Conservation (phyloP, 53 echinoderm and acorn worm species). For the Echinometra lucunter region DNA sequence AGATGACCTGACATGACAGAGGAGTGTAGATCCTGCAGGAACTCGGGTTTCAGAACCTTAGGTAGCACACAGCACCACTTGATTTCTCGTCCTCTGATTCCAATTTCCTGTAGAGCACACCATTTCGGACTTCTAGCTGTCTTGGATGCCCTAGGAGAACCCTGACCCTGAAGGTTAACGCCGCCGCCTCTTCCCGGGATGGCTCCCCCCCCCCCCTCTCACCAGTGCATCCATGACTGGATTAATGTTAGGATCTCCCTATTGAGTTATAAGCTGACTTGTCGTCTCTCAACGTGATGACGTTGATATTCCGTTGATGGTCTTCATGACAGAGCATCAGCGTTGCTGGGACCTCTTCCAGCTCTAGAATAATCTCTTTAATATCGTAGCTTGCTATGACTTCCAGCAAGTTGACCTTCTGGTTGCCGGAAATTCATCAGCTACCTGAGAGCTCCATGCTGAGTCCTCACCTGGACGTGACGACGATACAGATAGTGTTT, state of each 20-base stretch:
- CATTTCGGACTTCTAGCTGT: conserved; percentile 55
- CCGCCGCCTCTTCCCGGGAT: conserved; percentile 28
- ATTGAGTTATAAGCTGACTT: too few relatives aligned
- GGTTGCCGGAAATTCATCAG: background rate
- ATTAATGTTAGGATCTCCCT: too few relatives aligned
- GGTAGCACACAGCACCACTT: conserved; percentile 75
- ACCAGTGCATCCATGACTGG: background rate
- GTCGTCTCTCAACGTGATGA: too few relatives aligned
- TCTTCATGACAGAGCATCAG: background rate
- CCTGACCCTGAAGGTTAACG: conserved; percentile 34
- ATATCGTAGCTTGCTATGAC: conserved; percentile 30
- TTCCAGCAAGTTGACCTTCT: conserved; percentile 43
- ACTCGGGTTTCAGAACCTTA: background rate
- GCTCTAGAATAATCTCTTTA: background rate
- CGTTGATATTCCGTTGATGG: too few relatives aligned
- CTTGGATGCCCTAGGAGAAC: conserved; percentile 73
- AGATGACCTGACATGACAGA: conserved; percentile 74
- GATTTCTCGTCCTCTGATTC: conserved; percentile 56
- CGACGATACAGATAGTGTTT: conserved; percentile 6
- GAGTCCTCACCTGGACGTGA: background rate
- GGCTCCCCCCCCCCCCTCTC: too few relatives aligned
- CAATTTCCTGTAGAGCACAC: conserved; percentile 70
- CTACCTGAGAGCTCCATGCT: conserved; percentile 46
- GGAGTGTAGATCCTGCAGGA: conserved; percentile 72
- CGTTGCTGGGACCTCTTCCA: background rate